Percentiles rank a stretch among this genome's conserved stretches.
These are phyloP conservation scores for Notolepis coatsorum DNA, from an alignment of 2,797 vertebrate genomes.

Conservation along the genomic window DNA sequence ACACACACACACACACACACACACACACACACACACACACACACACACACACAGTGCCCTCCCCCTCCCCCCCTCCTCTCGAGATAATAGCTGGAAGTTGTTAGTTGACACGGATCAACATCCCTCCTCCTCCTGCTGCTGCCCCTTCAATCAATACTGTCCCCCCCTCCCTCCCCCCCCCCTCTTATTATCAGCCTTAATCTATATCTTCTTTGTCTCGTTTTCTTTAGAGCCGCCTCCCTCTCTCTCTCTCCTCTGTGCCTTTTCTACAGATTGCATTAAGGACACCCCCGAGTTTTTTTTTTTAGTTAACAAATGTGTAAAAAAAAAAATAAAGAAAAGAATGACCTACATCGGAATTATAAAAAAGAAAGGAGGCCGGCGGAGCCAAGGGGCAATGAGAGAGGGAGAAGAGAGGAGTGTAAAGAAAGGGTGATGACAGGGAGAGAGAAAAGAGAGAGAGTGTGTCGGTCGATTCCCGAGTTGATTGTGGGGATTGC, in stretches of 20 bases:
- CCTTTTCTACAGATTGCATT: conserved; percentile 86
- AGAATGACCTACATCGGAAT: conserved; percentile 92
- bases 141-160: conserved; percentile 91
- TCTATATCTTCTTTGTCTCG: conserved; percentile 98
- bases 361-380: conserved; percentile 73
- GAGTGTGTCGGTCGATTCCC: conserved; percentile 83
- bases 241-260: conserved; percentile 52
- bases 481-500: conserved; percentile 87
- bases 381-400: conserved; percentile 60
- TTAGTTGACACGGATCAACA: conserved; percentile 96
- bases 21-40: background rate
- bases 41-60: background rate
- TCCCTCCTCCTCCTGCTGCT: conserved; percentile 76
- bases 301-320: conserved; percentile 82
- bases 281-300: conserved; percentile 76
- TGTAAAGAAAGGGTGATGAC: conserved; percentile 35
- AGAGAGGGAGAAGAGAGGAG: conserved; percentile 21
- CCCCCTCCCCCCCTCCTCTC: conserved; percentile 24
- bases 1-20: conserved; percentile 10
- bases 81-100: conserved; percentile 96
- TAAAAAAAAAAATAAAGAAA: too few relatives aligned
- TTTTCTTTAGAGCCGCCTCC: conserved; percentile 87
- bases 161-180: conserved; percentile 80
- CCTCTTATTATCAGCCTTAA: conserved; percentile 90
- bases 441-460: conserved; percentile 43